A percentile compares a stretch with the other conserved stretches of the same genome.
Conservation (phyloP, 1,140 invertebrate genomes). For the Drosophila prosaltans region DNA sequence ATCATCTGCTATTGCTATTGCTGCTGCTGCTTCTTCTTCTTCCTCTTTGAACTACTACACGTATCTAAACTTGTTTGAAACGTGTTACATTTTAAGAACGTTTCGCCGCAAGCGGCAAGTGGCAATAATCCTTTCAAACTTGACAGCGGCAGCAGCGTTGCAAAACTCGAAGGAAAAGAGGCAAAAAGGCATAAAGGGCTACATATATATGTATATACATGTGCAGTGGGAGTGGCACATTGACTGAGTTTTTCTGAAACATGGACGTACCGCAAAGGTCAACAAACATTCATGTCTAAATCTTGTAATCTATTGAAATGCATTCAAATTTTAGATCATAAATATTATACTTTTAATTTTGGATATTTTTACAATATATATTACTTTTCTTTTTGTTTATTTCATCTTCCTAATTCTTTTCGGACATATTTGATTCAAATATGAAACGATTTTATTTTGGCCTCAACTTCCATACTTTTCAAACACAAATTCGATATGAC, state of each 20-base stretch:
- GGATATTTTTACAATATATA: too few species aligned
- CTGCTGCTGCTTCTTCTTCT: slow-evolving; percentile 1
- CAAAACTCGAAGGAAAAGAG: slow-evolving; percentile 45
- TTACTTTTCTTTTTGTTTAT: too few species aligned
- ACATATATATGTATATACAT: neutral
- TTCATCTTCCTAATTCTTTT: too few species aligned
- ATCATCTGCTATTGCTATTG: slow-evolving; percentile 1
- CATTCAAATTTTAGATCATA: neutral
- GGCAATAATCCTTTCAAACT: slow-evolving; percentile 79
- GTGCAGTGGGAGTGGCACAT: slow-evolving; percentile 68
- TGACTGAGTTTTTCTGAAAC: slow-evolving; percentile 51
- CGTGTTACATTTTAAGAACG: slow-evolving; percentile 81
- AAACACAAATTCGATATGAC: too few species aligned
- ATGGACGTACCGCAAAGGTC: neutral
- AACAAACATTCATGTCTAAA: too few species aligned
- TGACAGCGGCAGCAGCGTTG: slow-evolving; percentile 61
- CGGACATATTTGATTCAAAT: too few species aligned
- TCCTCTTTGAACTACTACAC: slow-evolving; percentile 40
- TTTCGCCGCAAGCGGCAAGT: slow-evolving; percentile 76
- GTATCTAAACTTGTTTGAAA: slow-evolving; percentile 81
- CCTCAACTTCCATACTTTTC: too few species aligned
- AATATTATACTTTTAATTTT: too few species aligned
- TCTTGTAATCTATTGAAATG: neutral
- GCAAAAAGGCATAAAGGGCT: slow-evolving; percentile 31
- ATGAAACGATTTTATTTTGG: too few species aligned